These are phyloP conservation scores for Sardinella longiceps DNA, from an alignment of 2,797 vertebrate genomes.

Conservation along the genomic window DNA sequence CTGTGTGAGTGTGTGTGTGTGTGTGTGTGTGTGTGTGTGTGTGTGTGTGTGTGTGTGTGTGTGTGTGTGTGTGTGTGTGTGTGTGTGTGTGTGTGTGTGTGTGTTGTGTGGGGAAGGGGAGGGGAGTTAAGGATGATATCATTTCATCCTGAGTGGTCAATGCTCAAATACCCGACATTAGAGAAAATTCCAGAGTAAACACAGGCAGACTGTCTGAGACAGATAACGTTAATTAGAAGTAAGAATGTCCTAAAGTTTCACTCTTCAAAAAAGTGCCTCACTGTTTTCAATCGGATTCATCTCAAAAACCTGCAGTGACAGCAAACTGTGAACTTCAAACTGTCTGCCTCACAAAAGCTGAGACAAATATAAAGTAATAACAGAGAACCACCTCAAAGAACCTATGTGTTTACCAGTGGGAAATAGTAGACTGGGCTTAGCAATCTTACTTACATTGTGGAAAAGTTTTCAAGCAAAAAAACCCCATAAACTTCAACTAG, in stretches of 20 bases:
- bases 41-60: too few species aligned
- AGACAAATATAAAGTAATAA: slow-evolving; percentile 1
- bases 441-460: background rate
- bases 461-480: background rate
- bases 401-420: background rate
- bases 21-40: too few species aligned
- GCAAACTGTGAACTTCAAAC: background rate
- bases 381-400: background rate
- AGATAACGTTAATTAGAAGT: background rate
- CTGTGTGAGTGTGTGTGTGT: too few species aligned
- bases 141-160: background rate
- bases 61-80: too few species aligned
- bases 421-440: background rate
- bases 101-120: too few species aligned
- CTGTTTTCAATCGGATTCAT: background rate
- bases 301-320: background rate
- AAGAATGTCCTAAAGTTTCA: background rate
- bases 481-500: slow-evolving; percentile 1
- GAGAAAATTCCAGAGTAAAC: background rate
- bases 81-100: too few species aligned
- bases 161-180: background rate
- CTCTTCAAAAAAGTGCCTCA: background rate
- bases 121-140: background rate
- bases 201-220: background rate
- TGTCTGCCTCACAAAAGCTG: background rate